Base-by-base conservation (phyloP, 2,888 invertebrate genomes). In the Sepiola atlantica region DNA sequence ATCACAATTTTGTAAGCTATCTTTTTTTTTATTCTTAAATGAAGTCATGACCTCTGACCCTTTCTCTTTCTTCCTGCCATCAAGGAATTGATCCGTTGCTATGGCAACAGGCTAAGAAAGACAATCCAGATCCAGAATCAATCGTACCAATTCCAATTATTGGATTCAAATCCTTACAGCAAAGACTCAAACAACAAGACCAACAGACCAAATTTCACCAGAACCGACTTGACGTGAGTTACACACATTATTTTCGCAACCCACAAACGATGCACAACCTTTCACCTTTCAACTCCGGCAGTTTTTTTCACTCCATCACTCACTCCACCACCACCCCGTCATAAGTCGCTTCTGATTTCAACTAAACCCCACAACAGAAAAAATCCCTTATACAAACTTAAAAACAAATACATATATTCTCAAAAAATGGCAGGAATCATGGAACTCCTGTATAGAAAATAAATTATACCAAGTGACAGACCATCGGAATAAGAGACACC, bases 31-130 rank as follows among this genome's bases (percentile, higher is more conserved):
- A 20, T 21, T 21, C 21, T 21, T n/a, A 45, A 45, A 45, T 45
- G 45, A 45, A 45, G 45, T 8, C 45, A 45, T 45, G 8, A 45
- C 1, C 61, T 4, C 35, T 57, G 21, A 77, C 45, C 77, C 28
- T 77, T 77, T n/a, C 77, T 77, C 28, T 77, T 0, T n/a, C 32
- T 35, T 61, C 77, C 90, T 6, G 12, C 24, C 57, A 94, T 97
- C 94, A 97, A 98, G 98, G 99, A n/a, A 98, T 99, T 96, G 99
- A 99, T 97, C 98, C 98, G 93, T 98, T 99, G 95, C 95, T 99
- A 96, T 99, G 99, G 99, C 98, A 98, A 96, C 99, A 99, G 97
- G 99, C 99, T 0, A 99, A 99, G 96, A 98, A 98, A 55, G 99
- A 99, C 97, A 99, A 99, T 98, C 99, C 99, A 0, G 98, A 99